Conservation (phyloP, 2,888 invertebrate species). For the Acleris holmiana region DNA sequence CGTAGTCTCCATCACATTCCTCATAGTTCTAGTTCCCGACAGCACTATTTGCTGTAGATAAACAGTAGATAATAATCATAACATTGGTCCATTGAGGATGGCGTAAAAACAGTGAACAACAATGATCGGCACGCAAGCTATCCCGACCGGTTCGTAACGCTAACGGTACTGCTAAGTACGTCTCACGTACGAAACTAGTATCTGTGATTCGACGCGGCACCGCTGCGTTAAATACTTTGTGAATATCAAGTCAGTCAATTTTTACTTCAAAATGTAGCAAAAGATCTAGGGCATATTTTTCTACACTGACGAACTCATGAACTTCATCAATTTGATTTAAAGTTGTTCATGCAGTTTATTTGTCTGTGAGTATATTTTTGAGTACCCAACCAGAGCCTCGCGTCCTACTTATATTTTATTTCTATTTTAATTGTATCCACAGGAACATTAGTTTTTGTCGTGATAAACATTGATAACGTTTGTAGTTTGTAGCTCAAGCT, state of each 20-base stretch:
- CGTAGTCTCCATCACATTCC: no score
- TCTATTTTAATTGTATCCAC: no score
- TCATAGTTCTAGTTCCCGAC: neutral
- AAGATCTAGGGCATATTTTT: neutral
- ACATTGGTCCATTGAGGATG: conserved; percentile 31
- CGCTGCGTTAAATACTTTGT: conserved; percentile 2
- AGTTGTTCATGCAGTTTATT: no score
- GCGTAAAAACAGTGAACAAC: conserved; percentile 40
- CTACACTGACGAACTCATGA: neutral
- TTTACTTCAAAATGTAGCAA: neutral
- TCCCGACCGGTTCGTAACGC: conserved; percentile 70
- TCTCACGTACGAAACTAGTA: conserved; percentile 49
- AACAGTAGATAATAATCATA: conserved; percentile 29
- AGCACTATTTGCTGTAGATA: conserved; percentile 6
- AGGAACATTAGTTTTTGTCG: no score
- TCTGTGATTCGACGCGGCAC: conserved; percentile 40
- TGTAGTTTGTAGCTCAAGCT: no score
- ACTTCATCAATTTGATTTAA: no score
- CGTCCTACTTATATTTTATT: no score
- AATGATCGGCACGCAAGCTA: conserved; percentile 61
- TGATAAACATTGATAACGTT: no score
- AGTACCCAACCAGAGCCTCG: no score
- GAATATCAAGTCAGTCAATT: neutral
- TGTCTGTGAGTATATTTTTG: no score
- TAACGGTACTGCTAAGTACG: conserved; percentile 59